A percentile compares a stretch with the other conserved stretches of the same genome.
Evolutionary conservation across 1,140 invertebrate genomes (phyloP).

Genomic region (Cheumatopsyche charites): DNA sequence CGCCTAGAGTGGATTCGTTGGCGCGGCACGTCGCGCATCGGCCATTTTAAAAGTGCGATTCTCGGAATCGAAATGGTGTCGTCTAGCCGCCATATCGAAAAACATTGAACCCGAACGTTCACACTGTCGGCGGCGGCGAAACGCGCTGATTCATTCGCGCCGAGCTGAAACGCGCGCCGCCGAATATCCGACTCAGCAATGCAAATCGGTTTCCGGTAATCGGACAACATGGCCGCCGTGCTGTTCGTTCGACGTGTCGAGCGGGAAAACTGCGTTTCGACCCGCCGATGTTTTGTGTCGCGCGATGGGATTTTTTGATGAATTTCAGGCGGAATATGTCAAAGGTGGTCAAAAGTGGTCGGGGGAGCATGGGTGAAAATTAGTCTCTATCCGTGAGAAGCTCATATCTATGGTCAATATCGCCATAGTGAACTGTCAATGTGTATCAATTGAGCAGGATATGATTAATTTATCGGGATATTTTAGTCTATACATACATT

Average conservation of each 20-base stretch:
- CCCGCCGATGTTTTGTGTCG: too few species aligned
- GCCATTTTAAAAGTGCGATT: neutral
- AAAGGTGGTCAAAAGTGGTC: too few species aligned
- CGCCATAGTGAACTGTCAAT: too few species aligned
- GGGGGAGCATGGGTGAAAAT: too few species aligned
- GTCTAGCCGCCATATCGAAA: constrained; percentile 4
- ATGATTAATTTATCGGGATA: too few species aligned
- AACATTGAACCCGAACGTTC: neutral
- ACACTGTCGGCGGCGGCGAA: neutral
- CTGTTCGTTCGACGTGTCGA: neutral
- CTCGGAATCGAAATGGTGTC: neutral
- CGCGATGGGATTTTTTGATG: too few species aligned
- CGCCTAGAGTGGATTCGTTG: too few species aligned
- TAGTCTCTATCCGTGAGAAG: too few species aligned
- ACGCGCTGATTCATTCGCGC: constrained; percentile 3
- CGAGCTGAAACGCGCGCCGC: neutral
- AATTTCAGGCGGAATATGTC: too few species aligned
- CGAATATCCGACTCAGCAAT: constrained; percentile 8
- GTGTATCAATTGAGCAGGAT: too few species aligned
- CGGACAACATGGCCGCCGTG: neutral
- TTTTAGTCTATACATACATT: too few species aligned
- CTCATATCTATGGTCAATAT: too few species aligned
- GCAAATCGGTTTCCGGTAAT: constrained; percentile 13
- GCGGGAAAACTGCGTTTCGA: neutral
- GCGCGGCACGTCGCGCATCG: neutral